Base-by-base conservation (phyloP, 2,888 invertebrate genomes). In the Tenodera sinensis region DNA sequence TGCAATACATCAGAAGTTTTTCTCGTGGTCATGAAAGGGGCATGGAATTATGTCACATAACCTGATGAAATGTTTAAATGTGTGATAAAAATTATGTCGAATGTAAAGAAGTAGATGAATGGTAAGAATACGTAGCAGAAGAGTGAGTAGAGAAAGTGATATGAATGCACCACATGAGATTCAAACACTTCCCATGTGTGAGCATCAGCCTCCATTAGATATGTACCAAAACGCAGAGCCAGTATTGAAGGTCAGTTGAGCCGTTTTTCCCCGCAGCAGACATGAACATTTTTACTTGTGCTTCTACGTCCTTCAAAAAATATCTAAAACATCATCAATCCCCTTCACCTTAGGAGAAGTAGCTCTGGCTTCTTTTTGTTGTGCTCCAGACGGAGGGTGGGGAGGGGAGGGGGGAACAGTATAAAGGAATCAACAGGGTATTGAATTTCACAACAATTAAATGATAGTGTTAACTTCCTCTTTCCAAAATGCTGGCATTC, bases 281-380 rank as follows among this genome's bases (percentile, higher is more conserved):
- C 25, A 4, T 20, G 20, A 71, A 71, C 54, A 71, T 71, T 87
- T 87, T 87, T 87, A 87, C 87, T 87, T 83, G 82, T 87, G 87
- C 82, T 82, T 87, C 83, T 34, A 34, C 83, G 87, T 88, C 89
- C 89, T 89, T 89, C 89, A 89, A 88, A 85, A 89, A 71, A 88
- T 85, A 86, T 88, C 85, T 82, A 34, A 89, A 88, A 89, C 85
- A 89, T 89, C 88, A 89, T 89, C 89, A 89, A 89, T 89, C 88
- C 86, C 83, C 88, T 28, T 71, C 54, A 15, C 25, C 54, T 71
- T 25, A 15, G 25, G 54, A 71, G 54, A 71, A 71, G 54, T 71
- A 71, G 54, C 54, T 71, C 54, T 87, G 87, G 28, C 30, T 34
- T 87, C 34, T 87, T 34, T n/a, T 82, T 34, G 30, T 83, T 27